Base-by-base conservation (phyloP, 1,140 invertebrate species). In the Pogonognathellus flavescens region DNA sequence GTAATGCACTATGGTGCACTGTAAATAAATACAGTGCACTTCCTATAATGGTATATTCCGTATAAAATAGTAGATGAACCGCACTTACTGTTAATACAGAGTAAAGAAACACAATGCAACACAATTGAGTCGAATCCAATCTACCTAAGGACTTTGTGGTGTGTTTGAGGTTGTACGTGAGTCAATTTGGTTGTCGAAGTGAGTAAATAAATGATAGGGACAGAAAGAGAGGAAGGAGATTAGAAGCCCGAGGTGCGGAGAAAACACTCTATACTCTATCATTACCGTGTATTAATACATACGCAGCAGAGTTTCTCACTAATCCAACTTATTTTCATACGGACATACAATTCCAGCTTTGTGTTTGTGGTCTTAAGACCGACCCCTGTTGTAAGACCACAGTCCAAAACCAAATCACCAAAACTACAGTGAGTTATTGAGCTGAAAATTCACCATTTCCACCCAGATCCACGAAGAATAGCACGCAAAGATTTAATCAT, bases 91-190 rank as follows among this genome's bases (percentile, higher is more conserved):
- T 41, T 41, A 41, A 41, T 57, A n/a, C 11, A 57, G 2, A 57
- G 11, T n/a, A 9, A 14, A 57, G 53, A n/a, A 57, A 57, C n/a
- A 57, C 53, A 41, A 41, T n/a, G 53, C 53, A 76, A 76, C 49
- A 76, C 16, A 72, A 76, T 49, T 4, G 31, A 76, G 41, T 76
- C 13, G 25, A 31, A 70, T 60, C 59, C 59, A 70, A 31, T 14
- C 22, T 66, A 76, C 70, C 25, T 76, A 76, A 76, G 70, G 70
- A 76, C 70, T 76, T 76, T 76, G 70, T 76, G 70, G 70, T 76
- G 70, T 76, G 70, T 76, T 76, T 76, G 70, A 76, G 70, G 70
- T 76, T 76, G 70, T 76, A 76, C 70, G 70, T 76, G 70, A 76
- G 70, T 76, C 70, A 76, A 76, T 76, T 76, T 76, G 70, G 70